phyloP scores from a whole-genome alignment of 2,888 invertebrate species.

The Emmelina monodactyla region DNA sequence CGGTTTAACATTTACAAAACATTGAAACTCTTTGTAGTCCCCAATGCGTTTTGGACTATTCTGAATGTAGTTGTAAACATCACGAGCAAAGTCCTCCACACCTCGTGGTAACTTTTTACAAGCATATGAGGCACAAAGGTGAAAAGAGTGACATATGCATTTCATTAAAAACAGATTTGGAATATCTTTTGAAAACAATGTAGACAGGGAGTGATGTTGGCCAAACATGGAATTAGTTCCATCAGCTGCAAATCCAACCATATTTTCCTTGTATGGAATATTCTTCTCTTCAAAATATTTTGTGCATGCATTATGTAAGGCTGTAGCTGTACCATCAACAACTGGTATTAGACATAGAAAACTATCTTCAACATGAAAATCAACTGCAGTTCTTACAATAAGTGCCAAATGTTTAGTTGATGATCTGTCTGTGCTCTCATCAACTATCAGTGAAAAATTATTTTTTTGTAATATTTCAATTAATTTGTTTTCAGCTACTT shows the following conservation, averaged over 20 bases:
- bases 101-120: conserved; percentile 14
- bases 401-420: conserved; percentile 18
- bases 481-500: conserved; percentile 1
- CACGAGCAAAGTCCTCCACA: conserved; percentile 15
- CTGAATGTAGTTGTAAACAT: conserved; percentile 16
- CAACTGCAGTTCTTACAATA: conserved; percentile 12
- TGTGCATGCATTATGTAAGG: conserved; percentile 13
- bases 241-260: conserved; percentile 17
- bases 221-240: conserved; percentile 17
- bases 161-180: conserved; percentile 16
- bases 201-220: conserved; percentile 11
- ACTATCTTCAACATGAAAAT: conserved; percentile 17
- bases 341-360: conserved; percentile 20
- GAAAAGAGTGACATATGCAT: conserved; percentile 17
- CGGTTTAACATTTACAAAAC: conserved; percentile 5
- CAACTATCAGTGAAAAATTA: not conserved
- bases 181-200: conserved; percentile 12
- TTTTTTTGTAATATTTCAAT: not conserved
- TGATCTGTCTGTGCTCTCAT: conserved; percentile 6
- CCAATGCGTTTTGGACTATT: conserved; percentile 15
- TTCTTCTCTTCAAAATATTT: conserved; percentile 15
- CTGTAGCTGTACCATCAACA: conserved; percentile 16
- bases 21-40: conserved; percentile 9
- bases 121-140: conserved; percentile 17
- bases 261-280: conserved; percentile 17